Evolutionary conservation across 1,140 invertebrate species (phyloP), one percentile per base, ranked within the genome.

Genomic region (Drepana arcuata): DNA sequence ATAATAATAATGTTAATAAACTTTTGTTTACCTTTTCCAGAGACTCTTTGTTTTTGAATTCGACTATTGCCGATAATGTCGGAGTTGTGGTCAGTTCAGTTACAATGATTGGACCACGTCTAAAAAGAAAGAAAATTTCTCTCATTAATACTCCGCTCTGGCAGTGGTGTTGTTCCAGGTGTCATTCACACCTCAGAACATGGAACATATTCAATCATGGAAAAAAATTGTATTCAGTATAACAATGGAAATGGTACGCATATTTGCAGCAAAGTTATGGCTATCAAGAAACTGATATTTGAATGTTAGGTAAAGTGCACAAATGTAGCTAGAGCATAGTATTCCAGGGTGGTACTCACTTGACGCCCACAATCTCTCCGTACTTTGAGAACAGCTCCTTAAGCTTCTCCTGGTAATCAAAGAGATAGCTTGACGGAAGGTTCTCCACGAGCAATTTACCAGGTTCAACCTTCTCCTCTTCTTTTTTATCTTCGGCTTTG

Each of bases 81-180:
- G 77, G 74, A 70, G 75, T 79, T 65, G 71, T 75, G 72, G 74
- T 80, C 73, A 78, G 67, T 79, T 80, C 79, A 59, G 74, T 83
- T 57, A 83, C 74, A 78, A 83, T 81, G 75, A 80, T 79, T 71
- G 74, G 75, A 80, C 79, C 79, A 79, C 79, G 74, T 80, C 79
- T 83, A 79, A 70, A 83, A 83, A 80, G 59, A 80, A 77, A 77
- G 61, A 80, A 79, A 75, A 79, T 73, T 66, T 60, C 63, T 58
- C 56, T 65, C 45, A 59, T 82, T 78, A 82, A 79, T 79, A 69
- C 62, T 77, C 62, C 66, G 67, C 56, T 16, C 30, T 27, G 34
- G 60, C 44, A 21, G 48, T 34, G 38, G 44, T 48, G 40, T 31
- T 27, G 55, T 59, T 65, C 62, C 29, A 47, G 54, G 59, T 60